A percentile compares a stretch with the other conserved stretches of the same genome.
These are phyloP conservation scores for Perizoma flavofasciatum DNA, from an alignment of 2,888 invertebrate genomes.

Conservation along the genomic window DNA sequence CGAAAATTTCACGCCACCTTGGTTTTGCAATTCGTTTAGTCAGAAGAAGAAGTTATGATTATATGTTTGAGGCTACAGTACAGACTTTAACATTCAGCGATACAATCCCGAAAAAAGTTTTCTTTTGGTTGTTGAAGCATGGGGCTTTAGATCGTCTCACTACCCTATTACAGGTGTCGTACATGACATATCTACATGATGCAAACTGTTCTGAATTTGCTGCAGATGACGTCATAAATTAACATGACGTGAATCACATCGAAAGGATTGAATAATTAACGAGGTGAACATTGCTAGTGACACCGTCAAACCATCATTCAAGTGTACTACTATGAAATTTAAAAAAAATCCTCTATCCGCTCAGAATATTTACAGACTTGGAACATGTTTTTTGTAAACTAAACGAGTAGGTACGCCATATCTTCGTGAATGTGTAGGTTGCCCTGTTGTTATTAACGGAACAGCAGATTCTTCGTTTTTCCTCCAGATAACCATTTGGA, in stretches of 20 bases:
- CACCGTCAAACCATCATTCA: constrained; percentile 58
- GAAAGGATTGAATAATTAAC: constrained; percentile 59
- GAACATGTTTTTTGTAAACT: no score
- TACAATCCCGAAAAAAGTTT: no score
- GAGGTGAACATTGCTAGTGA: constrained; percentile 55
- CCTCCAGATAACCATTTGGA: no score
- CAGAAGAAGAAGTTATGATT: constrained; percentile 49
- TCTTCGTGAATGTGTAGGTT: no score
- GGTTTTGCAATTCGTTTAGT: constrained; percentile 50
- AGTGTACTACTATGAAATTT: constrained; percentile 28
- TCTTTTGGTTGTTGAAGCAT: no score
- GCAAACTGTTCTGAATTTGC: constrained; percentile 15
- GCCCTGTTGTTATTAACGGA: no score
- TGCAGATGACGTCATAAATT: constrained; percentile 40
- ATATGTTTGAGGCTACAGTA: constrained; percentile 16
- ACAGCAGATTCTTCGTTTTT: no score
- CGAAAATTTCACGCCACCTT: constrained; percentile 46
- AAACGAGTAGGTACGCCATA: no score
- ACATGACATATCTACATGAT: constrained; percentile 12
- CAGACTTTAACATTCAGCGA: no score
- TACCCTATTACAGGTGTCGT: not conserved
- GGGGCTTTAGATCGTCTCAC: no score
- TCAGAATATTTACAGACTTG: no score
- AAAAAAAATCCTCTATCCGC: no score
- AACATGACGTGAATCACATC: constrained; percentile 46